These are phyloP conservation scores for Agriotes lineatus DNA, from an alignment of 2,888 invertebrate species.

Conservation along the genomic window DNA sequence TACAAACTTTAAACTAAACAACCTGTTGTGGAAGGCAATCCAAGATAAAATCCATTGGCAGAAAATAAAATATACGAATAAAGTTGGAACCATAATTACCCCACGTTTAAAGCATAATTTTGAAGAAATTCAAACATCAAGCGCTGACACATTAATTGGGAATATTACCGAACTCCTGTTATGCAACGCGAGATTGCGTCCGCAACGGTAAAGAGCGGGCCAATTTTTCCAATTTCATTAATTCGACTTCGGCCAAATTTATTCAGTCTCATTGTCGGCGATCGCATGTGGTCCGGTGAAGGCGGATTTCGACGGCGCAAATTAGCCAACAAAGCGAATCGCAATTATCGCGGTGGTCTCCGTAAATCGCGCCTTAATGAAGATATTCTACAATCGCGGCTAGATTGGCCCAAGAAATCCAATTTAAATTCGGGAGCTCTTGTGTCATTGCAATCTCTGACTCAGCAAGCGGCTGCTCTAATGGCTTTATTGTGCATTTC, in stretches of 20 bases:
- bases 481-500: conserved; percentile 28
- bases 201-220: background rate
- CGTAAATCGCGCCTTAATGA: conserved; percentile 28
- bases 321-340: conserved; percentile 22
- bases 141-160: too few relatives aligned
- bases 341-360: conserved; percentile 35
- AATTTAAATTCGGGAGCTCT: conserved; percentile 35
- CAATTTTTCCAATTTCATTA: background rate
- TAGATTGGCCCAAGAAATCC: conserved; percentile 16
- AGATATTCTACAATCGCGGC: conserved; percentile 29
- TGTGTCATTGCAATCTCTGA: conserved; percentile 31
- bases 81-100: too few relatives aligned
- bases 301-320: conserved; percentile 16
- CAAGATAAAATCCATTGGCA: too few relatives aligned
- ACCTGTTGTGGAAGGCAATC: too few relatives aligned
- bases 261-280: background rate
- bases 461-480: conserved; percentile 26
- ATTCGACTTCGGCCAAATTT: background rate
- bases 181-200: background rate
- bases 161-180: too few relatives aligned
- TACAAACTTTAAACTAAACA: too few relatives aligned
- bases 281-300: conserved; percentile 16
- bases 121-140: too few relatives aligned
- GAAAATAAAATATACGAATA: too few relatives aligned
- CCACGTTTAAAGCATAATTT: too few relatives aligned